phyloP scores from a whole-genome alignment of 2,888 invertebrate species.

The Reticulitermes lucifugus region DNA sequence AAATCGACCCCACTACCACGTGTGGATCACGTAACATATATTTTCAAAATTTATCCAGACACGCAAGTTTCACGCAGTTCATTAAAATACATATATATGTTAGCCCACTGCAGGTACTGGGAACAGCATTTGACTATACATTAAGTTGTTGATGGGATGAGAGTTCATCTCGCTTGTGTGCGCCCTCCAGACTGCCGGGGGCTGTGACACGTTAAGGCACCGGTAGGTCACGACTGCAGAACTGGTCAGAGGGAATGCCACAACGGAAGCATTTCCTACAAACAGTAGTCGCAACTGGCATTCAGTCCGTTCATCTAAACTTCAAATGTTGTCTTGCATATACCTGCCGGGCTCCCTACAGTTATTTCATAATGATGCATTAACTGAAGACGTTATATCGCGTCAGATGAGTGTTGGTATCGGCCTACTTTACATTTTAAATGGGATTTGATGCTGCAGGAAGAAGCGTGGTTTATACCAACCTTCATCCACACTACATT shows the following conservation, averaged over 20 bases:
- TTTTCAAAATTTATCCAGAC: no score
- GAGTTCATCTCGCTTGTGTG: no score
- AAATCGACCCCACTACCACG: no score
- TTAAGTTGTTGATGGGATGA: not conserved
- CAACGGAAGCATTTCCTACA: not conserved
- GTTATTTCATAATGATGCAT: no score
- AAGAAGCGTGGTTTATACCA: no score
- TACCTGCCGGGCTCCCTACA: not conserved
- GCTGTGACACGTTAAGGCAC: not conserved
- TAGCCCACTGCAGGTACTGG: not conserved
- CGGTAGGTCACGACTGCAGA: not conserved
- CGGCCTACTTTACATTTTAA: no score
- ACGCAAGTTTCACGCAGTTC: no score
- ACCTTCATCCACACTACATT: no score
- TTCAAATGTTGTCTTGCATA: not conserved
- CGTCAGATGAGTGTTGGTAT: no score
- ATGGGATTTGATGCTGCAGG: no score
- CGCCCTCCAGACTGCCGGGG: not conserved
- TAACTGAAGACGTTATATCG: no score
- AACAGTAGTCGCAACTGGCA: not conserved
- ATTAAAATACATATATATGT: not conserved
- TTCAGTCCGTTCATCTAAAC: not conserved
- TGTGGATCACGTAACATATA: no score
- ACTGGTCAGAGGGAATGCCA: not conserved
- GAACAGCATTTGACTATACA: constrained; percentile 1